Evolutionary conservation across 1,140 invertebrate genomes (phyloP).

Genomic region (Drosophila tropicalis): DNA sequence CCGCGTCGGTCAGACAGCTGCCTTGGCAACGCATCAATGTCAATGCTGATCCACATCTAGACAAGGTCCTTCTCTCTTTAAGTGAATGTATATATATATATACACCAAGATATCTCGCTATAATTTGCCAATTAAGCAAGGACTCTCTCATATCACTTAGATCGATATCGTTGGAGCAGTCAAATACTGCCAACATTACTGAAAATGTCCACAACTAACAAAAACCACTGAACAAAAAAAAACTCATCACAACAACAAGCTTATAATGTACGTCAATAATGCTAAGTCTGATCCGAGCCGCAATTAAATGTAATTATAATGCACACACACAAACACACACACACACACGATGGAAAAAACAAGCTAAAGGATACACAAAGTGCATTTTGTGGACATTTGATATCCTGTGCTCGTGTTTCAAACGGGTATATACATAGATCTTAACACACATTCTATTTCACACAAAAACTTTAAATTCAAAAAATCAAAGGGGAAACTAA

Average conservation of each 20-base stretch:
- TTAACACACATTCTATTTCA: too few relatives aligned
- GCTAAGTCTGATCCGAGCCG: constrained; percentile 44
- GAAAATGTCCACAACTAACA: constrained; percentile 20
- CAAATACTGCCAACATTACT: constrained; percentile 61
- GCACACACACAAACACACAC: constrained; percentile 46
- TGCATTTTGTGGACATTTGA: constrained; percentile 46
- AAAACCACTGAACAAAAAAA: constrained; percentile 27
- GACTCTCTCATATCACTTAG: constrained; percentile 23
- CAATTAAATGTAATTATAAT: constrained; percentile 75
- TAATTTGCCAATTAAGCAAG: constrained; percentile 78
- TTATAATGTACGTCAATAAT: constrained; percentile 38
- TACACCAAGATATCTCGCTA: constrained; percentile 43
- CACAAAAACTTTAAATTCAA: too few relatives aligned
- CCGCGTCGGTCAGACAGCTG: constrained; percentile 51
- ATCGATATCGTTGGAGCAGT: constrained; percentile 48
- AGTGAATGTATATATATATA: constrained; percentile 18
- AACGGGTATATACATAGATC: neutral
- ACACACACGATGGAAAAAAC: constrained; percentile 47
- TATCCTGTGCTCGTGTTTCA: neutral
- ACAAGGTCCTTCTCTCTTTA: constrained; percentile 49
- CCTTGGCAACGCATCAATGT: constrained; percentile 67
- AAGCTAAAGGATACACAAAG: constrained; percentile 73
- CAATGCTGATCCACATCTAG: constrained; percentile 76
- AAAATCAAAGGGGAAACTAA: too few relatives aligned
- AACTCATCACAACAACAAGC: constrained; percentile 32